Percentiles rank a stretch among this genome's conserved stretches.
These are phyloP conservation scores for Wiebesia pumilae DNA, from an alignment of 1,140 invertebrate genomes.

Conservation along the genomic window DNA sequence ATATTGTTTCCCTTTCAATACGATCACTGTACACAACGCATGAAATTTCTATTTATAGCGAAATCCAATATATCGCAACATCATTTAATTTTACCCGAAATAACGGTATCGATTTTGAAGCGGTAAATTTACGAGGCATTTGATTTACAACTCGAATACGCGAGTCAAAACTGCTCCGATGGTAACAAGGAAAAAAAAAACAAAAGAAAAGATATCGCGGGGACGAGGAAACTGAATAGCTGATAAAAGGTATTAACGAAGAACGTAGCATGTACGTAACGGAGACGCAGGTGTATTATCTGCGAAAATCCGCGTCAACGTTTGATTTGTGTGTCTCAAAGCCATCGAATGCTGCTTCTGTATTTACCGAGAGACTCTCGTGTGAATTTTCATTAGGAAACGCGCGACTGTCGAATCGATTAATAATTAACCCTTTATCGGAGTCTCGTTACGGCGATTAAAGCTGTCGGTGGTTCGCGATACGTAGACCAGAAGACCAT, in stretches of 20 bases:
- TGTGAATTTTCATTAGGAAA: conserved; percentile 35
- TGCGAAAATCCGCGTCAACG: neutral
- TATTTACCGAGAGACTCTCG: neutral
- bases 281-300: no score
- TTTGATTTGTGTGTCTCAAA: neutral
- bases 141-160: no score
- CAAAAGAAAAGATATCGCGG: no score
- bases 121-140: neutral
- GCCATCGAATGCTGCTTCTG: neutral
- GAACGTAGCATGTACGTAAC: no score
- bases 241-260: no score
- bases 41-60: neutral
- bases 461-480: neutral
- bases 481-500: neutral
- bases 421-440: conserved; percentile 42
- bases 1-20: neutral
- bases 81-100: neutral
- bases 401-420: neutral
- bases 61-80: neutral
- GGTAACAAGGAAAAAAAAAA: no score
- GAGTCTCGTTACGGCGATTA: conserved; percentile 26
- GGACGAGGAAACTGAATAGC: no score
- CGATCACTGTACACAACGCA: neutral
- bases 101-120: neutral
- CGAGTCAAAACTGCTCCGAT: no score